Evolutionary conservation across 2,797 vertebrate species (phyloP).

Genomic region (Rhabdomys pumilio): DNA sequence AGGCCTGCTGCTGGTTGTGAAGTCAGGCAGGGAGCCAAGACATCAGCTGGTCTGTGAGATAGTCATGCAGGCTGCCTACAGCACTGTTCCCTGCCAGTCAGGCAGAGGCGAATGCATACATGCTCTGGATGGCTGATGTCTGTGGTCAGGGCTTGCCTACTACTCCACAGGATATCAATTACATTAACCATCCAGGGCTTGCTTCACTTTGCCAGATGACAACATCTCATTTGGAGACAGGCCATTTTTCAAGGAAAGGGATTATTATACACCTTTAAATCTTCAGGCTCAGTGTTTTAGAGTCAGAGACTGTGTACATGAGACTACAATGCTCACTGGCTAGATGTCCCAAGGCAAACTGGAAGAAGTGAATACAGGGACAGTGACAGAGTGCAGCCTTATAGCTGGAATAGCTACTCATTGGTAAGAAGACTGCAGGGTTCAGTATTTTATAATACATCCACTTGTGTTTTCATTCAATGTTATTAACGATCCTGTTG

Average conservation of each 20-base stretch:
- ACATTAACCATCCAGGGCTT: not conserved
- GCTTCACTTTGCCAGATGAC: not conserved
- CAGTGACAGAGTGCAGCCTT: not conserved
- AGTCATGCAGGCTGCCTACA: conserved; percentile 36
- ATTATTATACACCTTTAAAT: not conserved
- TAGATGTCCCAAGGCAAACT: not conserved
- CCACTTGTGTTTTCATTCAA: not conserved
- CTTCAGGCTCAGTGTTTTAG: not conserved
- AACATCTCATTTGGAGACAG: not conserved
- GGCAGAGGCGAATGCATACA: conserved; percentile 42
- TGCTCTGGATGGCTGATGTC: conserved; percentile 31
- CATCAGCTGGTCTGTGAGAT: not conserved
- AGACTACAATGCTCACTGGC: not conserved
- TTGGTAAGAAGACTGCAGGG: too few species aligned
- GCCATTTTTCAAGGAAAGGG: not conserved
- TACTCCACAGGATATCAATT: not conserved
- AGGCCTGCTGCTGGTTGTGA: conserved; percentile 5
- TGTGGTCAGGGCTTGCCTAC: not conserved
- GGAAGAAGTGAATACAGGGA: not conserved
- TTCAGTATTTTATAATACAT: not conserved
- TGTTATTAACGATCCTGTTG: not conserved
- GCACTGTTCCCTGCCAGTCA: conserved; percentile 56
- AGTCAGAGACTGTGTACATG: not conserved
- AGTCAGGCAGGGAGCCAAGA: conserved; percentile 51
- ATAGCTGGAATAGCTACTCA: not conserved